Evolutionary conservation across 2,113 vertebrate genomes (phyloP).

Genomic region (Corydoras sp.): DNA sequence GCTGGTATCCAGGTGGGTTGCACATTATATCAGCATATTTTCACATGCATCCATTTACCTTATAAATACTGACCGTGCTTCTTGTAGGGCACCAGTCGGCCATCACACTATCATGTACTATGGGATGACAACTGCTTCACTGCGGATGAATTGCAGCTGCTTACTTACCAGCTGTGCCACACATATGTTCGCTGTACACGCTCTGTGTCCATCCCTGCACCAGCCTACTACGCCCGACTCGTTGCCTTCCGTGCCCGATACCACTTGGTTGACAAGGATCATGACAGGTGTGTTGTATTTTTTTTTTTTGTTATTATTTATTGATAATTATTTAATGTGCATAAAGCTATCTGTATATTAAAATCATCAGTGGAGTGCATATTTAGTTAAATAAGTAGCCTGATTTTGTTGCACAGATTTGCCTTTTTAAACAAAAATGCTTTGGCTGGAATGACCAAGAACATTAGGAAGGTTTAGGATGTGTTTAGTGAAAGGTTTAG

Average conservation of each 20-base stretch:
- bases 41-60: neutral
- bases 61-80: neutral
- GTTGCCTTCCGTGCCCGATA: slow-evolving; percentile 95
- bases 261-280: slow-evolving; percentile 98
- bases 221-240: slow-evolving; percentile 92
- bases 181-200: slow-evolving; percentile 95
- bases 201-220: slow-evolving; percentile 94
- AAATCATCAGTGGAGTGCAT: too few species aligned
- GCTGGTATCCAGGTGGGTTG: slow-evolving; percentile 92
- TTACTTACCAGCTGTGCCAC: slow-evolving; percentile 98
- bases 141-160: slow-evolving; percentile 89
- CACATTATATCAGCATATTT: neutral
- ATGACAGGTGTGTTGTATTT: slow-evolving; percentile 77
- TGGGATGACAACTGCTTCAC: slow-evolving; percentile 99
- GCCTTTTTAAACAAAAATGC: too few species aligned
- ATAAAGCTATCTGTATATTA: too few species aligned
- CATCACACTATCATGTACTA: slow-evolving; percentile 96
- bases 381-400: too few species aligned
- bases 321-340: too few species aligned
- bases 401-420: too few species aligned
- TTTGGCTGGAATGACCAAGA: too few species aligned
- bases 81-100: slow-evolving; percentile 91
- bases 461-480: too few species aligned
- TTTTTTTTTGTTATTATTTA: neutral
- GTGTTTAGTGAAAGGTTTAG: too few species aligned